Evolutionary conservation across 2,888 invertebrate genomes (phyloP), one percentile per base, ranked within the genome.

Genomic region (Agrilus mali): DNA sequence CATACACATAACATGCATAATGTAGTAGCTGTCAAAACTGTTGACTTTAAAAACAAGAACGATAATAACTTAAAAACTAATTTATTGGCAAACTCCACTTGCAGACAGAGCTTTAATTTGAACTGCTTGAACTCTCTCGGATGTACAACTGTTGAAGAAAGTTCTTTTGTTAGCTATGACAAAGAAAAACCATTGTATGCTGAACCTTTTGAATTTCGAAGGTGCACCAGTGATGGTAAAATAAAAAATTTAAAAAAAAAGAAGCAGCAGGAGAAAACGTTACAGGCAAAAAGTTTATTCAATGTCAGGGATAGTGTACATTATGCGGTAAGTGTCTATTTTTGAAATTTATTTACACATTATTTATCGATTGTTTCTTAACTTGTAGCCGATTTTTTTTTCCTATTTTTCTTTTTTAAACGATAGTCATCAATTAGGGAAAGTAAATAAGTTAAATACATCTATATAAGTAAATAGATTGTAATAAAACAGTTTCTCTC

Each of bases 161-260:
- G 57, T 49, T 60, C 60, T 14, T 65, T 64, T 57, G 58, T 64
- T 41, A 35, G 43, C 32, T 54, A 51, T 15, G 60, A 56, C 33
- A 54, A 53, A 31, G 61, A 70, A 22, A 78, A 78, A 51, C 78
- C 76, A 51, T 75, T 80, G 20, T 80, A 80, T 55, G 78, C 78
- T 49, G 77, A 76, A 51, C 80, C 80, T 0, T 75, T 67, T 56
- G 61, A 63, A 43, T 56, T 51, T 42, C 52, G 50, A 41, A 48
- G 44, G 32, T 50, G 50, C 40, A 44, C 39, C 33, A 46, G 47
- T 40, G 39, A 49, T 41, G 15, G 44, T 20, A 32, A 22, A 41
- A 37, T 27, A 46, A 53, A 40, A 49, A 50, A 44, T 49, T 47
- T 15, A 43, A n/a, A 39, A 8, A 31, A 41, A 14, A 36, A 50